A percentile compares a stretch with the other conserved stretches of the same genome.
phyloP scores from a whole-genome alignment of 2,113 vertebrate species.

The Nematolebias whitei region DNA sequence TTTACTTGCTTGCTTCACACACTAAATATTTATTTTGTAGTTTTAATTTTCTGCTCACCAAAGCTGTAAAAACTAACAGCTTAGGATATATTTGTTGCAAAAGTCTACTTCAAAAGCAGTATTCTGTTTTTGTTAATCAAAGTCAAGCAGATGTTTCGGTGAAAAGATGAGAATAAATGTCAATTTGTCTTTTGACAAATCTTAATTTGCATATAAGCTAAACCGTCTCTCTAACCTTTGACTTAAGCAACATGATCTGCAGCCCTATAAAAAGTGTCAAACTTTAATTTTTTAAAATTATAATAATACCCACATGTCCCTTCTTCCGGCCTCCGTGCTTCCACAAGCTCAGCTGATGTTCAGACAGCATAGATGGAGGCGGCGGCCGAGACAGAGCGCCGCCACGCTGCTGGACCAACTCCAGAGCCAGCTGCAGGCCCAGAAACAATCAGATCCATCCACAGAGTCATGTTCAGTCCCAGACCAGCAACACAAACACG shows the following conservation, averaged over 20 bases:
- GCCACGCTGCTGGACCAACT: constrained; percentile 67
- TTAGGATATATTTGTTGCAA: too few relatives aligned
- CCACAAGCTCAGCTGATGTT: constrained; percentile 74
- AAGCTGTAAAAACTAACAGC: too few relatives aligned
- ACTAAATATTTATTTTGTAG: too few relatives aligned
- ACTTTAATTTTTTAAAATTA: neutral
- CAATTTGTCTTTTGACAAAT: neutral
- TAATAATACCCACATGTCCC: constrained; percentile 68
- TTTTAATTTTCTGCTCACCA: too few relatives aligned
- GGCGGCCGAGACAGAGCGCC: constrained; percentile 67
- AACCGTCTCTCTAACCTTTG: neutral
- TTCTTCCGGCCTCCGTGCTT: constrained; percentile 62
- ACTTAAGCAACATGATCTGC: constrained; percentile 16
- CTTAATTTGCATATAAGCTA: neutral
- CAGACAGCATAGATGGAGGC: constrained; percentile 70
- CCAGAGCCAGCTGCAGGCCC: constrained; percentile 55
- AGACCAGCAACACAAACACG: constrained; percentile 27
- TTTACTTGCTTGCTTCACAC: too few relatives aligned
- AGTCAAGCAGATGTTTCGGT: too few relatives aligned
- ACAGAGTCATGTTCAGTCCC: too few relatives aligned
- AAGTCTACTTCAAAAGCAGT: too few relatives aligned
- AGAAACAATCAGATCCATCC: neutral
- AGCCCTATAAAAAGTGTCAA: constrained; percentile 32
- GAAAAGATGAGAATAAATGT: too few relatives aligned
- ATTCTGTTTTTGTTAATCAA: too few relatives aligned